Evolutionary conservation across 2,113 vertebrate genomes (phyloP).

Genomic region (Polypterus senegalus): DNA sequence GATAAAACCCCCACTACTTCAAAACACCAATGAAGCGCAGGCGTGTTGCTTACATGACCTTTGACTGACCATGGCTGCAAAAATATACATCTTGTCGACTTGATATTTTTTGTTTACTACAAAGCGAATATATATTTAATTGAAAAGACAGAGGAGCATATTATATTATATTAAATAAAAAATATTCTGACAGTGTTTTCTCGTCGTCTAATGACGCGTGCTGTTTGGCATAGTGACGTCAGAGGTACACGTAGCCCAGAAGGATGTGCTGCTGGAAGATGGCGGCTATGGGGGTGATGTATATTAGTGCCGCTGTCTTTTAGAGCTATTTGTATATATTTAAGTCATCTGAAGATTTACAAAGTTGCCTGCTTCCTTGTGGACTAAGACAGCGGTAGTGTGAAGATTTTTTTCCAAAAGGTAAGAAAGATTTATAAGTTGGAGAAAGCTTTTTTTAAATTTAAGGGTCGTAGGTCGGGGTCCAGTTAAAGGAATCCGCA

Average conservation of each 20-base stretch:
- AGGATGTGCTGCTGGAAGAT: conserved; percentile 73
- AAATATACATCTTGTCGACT: no score
- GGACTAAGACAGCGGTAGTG: background rate
- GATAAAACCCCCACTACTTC: no score
- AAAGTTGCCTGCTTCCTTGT: background rate
- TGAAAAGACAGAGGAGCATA: conserved; percentile 5
- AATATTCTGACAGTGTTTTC: background rate
- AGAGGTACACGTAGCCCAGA: conserved; percentile 72
- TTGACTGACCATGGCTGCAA: no score
- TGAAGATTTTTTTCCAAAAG: background rate
- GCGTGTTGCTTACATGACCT: no score
- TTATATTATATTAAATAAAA: conserved; percentile 1
- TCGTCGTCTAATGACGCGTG: conserved; percentile 23
- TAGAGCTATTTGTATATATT: conserved; percentile 21
- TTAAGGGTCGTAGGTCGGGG: background rate
- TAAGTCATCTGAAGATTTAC: background rate
- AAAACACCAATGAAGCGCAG: no score
- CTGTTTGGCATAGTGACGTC: conserved; percentile 53
- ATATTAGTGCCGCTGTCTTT: conserved; percentile 43
- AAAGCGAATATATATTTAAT: conserved; percentile 5
- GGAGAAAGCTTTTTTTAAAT: background rate
- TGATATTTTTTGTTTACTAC: conserved; percentile 8
- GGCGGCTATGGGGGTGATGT: conserved; percentile 49
- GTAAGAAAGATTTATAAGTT: conserved; percentile 9
- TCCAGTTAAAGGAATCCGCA: no score